phyloP scores from a whole-genome alignment of 2,888 invertebrate species.

The Resseliella maxima region DNA sequence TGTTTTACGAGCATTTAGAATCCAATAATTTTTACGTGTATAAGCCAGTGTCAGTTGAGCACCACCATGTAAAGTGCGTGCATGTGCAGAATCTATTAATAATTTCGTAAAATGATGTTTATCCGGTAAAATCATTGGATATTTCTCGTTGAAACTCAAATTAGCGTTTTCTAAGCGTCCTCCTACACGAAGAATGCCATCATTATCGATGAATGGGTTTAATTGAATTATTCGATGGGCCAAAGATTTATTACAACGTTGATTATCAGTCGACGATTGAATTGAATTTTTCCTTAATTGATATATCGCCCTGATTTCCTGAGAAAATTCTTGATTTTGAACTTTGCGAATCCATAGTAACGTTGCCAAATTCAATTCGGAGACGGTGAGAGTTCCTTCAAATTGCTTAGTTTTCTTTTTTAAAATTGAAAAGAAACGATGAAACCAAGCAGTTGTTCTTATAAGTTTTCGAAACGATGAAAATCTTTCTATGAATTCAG shows the following conservation, averaged over 20 bases:
- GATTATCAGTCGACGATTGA: too few relatives aligned
- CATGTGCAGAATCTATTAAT: not conserved
- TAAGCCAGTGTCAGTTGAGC: not conserved
- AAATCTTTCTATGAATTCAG: not conserved
- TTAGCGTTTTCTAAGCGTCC: slow-evolving; percentile 45
- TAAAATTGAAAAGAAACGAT: not conserved
- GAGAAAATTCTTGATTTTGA: not conserved
- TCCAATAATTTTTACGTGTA: slow-evolving; percentile 13
- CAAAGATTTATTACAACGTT: not conserved
- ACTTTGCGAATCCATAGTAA: not conserved
- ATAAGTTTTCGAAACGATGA: not conserved
- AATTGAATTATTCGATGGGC: not conserved
- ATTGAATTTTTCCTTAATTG: too few relatives aligned
- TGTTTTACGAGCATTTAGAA: not conserved
- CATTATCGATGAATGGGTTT: slow-evolving; percentile 18
- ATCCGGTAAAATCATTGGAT: slow-evolving; percentile 47
- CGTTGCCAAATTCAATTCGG: not conserved
- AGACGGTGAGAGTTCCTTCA: not conserved
- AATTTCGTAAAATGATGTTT: not conserved
- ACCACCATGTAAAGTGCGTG: slow-evolving; percentile 32
- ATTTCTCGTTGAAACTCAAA: slow-evolving; percentile 9
- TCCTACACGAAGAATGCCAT: slow-evolving; percentile 49
- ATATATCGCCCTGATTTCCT: not conserved
- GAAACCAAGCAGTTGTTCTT: not conserved
- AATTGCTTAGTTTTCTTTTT: not conserved